A percentile compares a stretch with the other conserved stretches of the same genome.
Evolutionary conservation across 2,113 vertebrate species (phyloP).

Genomic region (Piaya cayana): DNA sequence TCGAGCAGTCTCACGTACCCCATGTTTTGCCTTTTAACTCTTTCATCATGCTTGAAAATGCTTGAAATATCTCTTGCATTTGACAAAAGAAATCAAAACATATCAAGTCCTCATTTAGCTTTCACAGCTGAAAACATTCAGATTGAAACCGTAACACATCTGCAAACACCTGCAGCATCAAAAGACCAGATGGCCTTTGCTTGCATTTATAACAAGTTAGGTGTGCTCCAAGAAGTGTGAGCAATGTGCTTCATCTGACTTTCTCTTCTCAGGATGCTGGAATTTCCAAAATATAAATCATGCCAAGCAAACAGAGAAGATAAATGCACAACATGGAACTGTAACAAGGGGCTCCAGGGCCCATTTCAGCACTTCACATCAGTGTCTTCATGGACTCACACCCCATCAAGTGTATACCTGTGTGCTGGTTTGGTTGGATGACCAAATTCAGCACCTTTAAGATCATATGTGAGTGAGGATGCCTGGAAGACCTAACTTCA

Average conservation of each 20-base stretch:
- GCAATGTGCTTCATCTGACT: not conserved
- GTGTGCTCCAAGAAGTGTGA: slow-evolving; percentile 5
- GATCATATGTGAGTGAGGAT: not conserved
- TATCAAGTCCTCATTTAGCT: not conserved
- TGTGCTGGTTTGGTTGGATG: not conserved
- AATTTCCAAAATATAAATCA: not conserved
- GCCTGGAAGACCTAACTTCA: not conserved
- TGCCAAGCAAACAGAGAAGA: not conserved
- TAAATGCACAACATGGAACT: not conserved
- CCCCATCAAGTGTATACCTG: fast-evolving
- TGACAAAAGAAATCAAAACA: slow-evolving; percentile 9
- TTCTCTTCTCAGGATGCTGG: not conserved
- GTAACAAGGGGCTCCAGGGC: not conserved
- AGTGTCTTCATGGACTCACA: not conserved
- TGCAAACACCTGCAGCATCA: not conserved
- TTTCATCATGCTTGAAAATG: not conserved
- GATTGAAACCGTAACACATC: not conserved
- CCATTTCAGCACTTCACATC: not conserved
- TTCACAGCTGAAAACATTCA: not conserved
- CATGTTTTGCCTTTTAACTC: not conserved
- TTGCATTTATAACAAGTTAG: not conserved
- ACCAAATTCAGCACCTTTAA: not conserved
- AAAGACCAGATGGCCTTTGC: slow-evolving; percentile 16
- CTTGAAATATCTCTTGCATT: slow-evolving; percentile 13
- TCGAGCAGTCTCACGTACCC: not conserved